Evolutionary conservation across 1,140 invertebrate genomes (phyloP).

Genomic region (Odontomachus brunneus): DNA sequence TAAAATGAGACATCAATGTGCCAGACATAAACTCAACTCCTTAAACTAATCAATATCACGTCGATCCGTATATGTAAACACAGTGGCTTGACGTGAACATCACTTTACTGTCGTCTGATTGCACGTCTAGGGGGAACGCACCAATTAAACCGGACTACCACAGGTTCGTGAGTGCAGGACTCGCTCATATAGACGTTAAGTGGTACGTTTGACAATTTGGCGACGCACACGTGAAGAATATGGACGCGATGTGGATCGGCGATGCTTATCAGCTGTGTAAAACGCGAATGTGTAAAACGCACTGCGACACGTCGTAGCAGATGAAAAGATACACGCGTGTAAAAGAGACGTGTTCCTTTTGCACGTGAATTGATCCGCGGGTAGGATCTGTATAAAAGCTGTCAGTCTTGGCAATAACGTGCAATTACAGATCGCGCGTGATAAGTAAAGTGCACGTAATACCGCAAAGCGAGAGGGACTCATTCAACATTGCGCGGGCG

Average conservation of each 20-base stretch:
- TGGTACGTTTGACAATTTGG: conserved; percentile 46
- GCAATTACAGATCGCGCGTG: conserved; percentile 66
- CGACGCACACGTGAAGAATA: conserved; percentile 20
- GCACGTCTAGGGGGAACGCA: background rate
- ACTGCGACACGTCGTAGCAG: conserved; percentile 29
- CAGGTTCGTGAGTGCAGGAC: conserved; percentile 4
- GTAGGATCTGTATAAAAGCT: conserved; percentile 31
- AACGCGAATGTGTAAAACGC: conserved; percentile 52
- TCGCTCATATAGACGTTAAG: conserved; percentile 44
- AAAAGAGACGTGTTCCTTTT: conserved; percentile 33
- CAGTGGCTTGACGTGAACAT: background rate
- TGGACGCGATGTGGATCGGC: conserved; percentile 50
- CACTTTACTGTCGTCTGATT: background rate
- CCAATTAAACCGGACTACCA: background rate
- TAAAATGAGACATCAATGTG: too few species aligned
- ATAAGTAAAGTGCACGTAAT: conserved; percentile 65
- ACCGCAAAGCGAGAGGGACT: conserved; percentile 31
- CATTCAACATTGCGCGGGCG: conserved; percentile 27
- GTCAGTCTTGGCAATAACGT: conserved; percentile 50
- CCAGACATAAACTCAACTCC: background rate
- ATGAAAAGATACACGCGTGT: conserved; percentile 52
- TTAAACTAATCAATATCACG: background rate
- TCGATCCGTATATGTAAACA: background rate
- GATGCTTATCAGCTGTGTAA: conserved; percentile 41
- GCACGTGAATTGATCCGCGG: conserved; percentile 46